Conservation (phyloP, 2,113 vertebrate species). For the Dicentrarchus labrax region DNA sequence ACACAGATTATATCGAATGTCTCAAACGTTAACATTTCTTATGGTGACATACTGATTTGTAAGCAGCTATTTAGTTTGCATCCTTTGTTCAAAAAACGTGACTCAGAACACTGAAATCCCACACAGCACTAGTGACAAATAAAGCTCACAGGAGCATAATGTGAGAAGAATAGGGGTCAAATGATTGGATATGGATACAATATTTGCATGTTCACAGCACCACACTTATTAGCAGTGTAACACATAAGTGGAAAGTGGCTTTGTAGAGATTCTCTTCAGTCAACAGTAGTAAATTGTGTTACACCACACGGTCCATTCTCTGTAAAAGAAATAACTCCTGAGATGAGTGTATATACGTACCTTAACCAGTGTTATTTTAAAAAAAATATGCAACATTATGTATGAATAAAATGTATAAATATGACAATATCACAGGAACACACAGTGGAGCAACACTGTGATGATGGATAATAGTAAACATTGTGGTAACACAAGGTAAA, state of each 20-base stretch:
- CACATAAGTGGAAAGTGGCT: slow-evolving; percentile 57
- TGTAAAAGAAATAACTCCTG: slow-evolving; percentile 66
- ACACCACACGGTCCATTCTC: slow-evolving; percentile 32
- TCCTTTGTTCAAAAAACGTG: slow-evolving; percentile 48
- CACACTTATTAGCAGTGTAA: slow-evolving; percentile 59
- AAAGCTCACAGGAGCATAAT: slow-evolving; percentile 53
- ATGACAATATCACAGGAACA: slow-evolving; percentile 37
- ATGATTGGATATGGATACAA: slow-evolving; percentile 39
- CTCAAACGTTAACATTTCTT: slow-evolving; percentile 16
- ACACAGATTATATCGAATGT: slow-evolving; percentile 40
- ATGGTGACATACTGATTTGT: slow-evolving; percentile 49
- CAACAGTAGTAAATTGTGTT: slow-evolving; percentile 53
- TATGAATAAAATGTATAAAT: slow-evolving; percentile 39
- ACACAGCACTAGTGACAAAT: slow-evolving; percentile 61
- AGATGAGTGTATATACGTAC: slow-evolving; percentile 60
- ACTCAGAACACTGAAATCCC: slow-evolving; percentile 61
- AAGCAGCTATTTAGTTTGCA: slow-evolving; percentile 60
- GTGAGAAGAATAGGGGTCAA: slow-evolving; percentile 39
- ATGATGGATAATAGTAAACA: slow-evolving; percentile 24
- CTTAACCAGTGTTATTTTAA: slow-evolving; percentile 38
- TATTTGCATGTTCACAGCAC: slow-evolving; percentile 65
- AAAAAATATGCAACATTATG: background rate
- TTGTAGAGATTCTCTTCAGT: slow-evolving; percentile 39
- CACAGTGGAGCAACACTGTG: slow-evolving; percentile 24
- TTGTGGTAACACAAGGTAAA: background rate